Evolutionary conservation across 2,888 invertebrate genomes (phyloP), one percentile per base, ranked within the genome.

Genomic region (Tinea pellionella): DNA sequence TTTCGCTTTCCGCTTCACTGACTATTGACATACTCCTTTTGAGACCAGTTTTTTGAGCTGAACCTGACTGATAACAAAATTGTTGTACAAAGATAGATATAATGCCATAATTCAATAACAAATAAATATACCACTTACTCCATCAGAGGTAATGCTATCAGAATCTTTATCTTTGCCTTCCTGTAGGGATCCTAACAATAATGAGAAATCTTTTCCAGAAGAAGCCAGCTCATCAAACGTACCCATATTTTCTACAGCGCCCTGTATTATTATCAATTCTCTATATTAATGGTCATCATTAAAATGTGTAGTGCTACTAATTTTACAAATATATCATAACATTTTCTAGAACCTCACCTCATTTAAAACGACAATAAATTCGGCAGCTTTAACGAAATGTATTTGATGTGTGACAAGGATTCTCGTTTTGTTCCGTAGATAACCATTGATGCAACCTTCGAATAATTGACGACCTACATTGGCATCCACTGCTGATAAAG

Each of bases 381-480:
- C 91, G 0, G 91, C 92, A 59, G 90, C 83, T 64, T 91, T 91
- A 9, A 94, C 79, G 74, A 93, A 93, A 69, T 96, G 95, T n/a
- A 95, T 89, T 75, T 96, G 96, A 84, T 96, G 96, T 0, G 96
- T 96, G 62, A 95, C 93, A 12, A 96, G 89, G 61, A 96, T 89
- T 53, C 93, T 87, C 0, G 94, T 93, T 70, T 92, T 92, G 4
- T 90, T 84, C 55, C 86, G 87, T 63, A 96, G 81, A 67, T 89
- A 90, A 0, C 89, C 90, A 64, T 89, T 89, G 63, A 95, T 92
- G 69, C 94, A 96, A 70, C 93, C 90, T 61, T 94, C 92, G 71
- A 94, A 95, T 53, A 96, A 78, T 70, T 93, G 92, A 61, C 92
- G 90, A 0, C 94, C 93, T 0, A 96, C 95, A 64, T 92, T 92